Evolutionary conservation across 2,888 invertebrate genomes (phyloP), one percentile per base, ranked within the genome.

Genomic region (Hirtodrosophila trivittata): DNA sequence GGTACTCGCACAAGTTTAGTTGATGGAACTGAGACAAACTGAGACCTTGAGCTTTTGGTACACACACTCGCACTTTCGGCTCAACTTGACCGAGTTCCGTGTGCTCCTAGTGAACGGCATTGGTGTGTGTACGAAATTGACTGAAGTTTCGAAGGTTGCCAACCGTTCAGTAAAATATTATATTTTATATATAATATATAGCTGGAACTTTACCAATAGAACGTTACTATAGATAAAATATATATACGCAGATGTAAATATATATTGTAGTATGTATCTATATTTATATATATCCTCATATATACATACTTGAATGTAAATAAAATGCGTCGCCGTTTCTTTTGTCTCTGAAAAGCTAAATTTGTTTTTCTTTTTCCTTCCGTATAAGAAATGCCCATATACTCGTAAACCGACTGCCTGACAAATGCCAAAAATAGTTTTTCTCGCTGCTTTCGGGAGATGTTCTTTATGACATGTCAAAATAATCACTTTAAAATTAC

Each of bases 51-150:
- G 71, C 72, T 46, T 21, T 13, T 30, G 25, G 18, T 25, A 30
- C 41, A 47, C 35, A 33, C 55, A 26, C 46, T 35, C 47, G 16
- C 37, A 54, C 50, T 69, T 72, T 73, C 28, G 64, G 39, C 65
- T 81, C 77, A 81, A 81, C 80, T 81, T 81, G 82, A 77, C 80
- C 80, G 75, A 82, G 56, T 82, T 82, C 12, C 25, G 52, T 33
- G 54, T 45, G 55, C 1, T 26, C 25, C 33, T 39, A 28, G 14
- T 30, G 47, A 14, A 43, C 25, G 26, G 35, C 8, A 42, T 21
- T 26, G 37, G 13, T 16, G 9, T 14, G 26, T 39, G 42, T 35
- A 21, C 3, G 18, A 21, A 5, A 3, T 3, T 21, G 30, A 37
- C 58, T 45, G 18, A 71, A 59, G 58, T 68, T 72, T 12, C 37